Evolutionary conservation across 2,888 invertebrate species (phyloP).

Genomic region (Sympetrum striolatum): DNA sequence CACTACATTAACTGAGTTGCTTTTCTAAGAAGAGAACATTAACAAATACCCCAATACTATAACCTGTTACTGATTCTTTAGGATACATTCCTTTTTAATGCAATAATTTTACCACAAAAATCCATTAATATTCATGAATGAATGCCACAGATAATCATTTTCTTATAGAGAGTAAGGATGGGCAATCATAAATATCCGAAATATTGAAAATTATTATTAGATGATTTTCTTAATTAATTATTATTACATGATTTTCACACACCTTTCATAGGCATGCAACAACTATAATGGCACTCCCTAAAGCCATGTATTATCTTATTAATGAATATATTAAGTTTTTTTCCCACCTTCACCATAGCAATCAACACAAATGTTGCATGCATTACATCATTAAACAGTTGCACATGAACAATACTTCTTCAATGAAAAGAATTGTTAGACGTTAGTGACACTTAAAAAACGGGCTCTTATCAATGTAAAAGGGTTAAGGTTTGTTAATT

Average conservation of each 20-base stretch:
- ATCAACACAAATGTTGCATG: neutral
- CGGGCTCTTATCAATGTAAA: neutral
- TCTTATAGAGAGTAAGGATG: too few species aligned
- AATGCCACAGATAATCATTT: too few species aligned
- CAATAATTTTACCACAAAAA: too few species aligned
- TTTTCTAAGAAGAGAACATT: too few species aligned
- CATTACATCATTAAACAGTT: slow-evolving; percentile 7
- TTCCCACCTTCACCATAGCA: neutral
- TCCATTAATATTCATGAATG: too few species aligned
- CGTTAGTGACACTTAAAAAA: neutral
- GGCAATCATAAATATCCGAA: too few species aligned
- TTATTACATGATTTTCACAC: slow-evolving; percentile 6
- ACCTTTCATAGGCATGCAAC: slow-evolving; percentile 17
- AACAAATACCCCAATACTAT: too few species aligned
- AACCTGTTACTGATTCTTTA: too few species aligned
- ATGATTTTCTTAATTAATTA: slow-evolving; percentile 6
- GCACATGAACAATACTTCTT: neutral
- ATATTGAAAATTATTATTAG: neutral
- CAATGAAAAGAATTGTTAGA: neutral
- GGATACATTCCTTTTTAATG: too few species aligned
- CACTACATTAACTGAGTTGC: too few species aligned
- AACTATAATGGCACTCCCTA: slow-evolving; percentile 21
- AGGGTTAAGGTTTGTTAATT: neutral
- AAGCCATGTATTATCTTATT: neutral
- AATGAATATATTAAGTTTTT: neutral